These are phyloP conservation scores for Leptogaster cylindrica DNA, from an alignment of 2,888 invertebrate genomes.

Conservation along the genomic window DNA sequence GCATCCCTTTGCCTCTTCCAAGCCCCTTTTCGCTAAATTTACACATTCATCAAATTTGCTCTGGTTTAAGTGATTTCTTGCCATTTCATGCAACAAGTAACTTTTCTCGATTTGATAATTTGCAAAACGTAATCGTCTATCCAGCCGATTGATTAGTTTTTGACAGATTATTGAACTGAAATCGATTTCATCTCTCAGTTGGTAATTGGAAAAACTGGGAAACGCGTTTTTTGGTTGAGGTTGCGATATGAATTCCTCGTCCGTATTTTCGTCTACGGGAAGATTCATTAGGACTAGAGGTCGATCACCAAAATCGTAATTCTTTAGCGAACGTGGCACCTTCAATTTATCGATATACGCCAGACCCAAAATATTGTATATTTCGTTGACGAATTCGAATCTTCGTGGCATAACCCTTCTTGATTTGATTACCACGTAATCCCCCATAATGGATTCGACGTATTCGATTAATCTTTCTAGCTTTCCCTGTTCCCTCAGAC, in stretches of 20 bases:
- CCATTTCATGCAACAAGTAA: conserved; percentile 43
- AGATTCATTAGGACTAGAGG: conserved; percentile 21
- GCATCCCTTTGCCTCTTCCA: conserved; percentile 41
- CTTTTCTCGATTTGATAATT: conserved; percentile 44
- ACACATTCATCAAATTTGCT: conserved; percentile 43
- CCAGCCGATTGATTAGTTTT: conserved; percentile 11
- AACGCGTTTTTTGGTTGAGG: no score
- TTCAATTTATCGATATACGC: conserved; percentile 53
- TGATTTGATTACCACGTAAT: conserved; percentile 57
- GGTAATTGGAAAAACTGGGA: no score
- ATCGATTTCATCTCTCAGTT: no score
- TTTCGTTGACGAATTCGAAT: conserved; percentile 59
- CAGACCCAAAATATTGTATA: conserved; percentile 57
- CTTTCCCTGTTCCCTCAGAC: conserved; percentile 50
- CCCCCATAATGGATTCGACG: conserved; percentile 56
- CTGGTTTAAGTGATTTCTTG: conserved; percentile 38
- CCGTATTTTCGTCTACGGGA: conserved; percentile 39
- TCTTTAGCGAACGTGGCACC: conserved; percentile 33
- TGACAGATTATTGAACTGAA: no score
- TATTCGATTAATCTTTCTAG: conserved; percentile 49
- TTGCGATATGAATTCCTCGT: no score
- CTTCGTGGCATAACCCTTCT: conserved; percentile 59
- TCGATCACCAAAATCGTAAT: conserved; percentile 5
- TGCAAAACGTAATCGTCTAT: conserved; percentile 35
- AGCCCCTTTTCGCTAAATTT: conserved; percentile 36